A percentile compares a stretch with the other conserved stretches of the same genome.
These are phyloP conservation scores for Drosophila fulvimacula DNA, from an alignment of 2,888 invertebrate genomes.

Conservation along the genomic window DNA sequence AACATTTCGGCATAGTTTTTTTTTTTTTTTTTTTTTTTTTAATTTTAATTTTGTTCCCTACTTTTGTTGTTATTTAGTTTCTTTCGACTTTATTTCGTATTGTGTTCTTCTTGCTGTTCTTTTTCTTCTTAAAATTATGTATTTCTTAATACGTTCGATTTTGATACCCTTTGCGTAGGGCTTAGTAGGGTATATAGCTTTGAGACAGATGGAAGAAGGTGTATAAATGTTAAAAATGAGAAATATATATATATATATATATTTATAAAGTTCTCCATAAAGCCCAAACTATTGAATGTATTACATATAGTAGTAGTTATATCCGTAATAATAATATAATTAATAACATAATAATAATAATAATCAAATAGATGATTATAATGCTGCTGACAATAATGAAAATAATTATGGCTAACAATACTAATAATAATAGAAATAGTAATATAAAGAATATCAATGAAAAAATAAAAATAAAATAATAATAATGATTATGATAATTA, in stretches of 20 bases:
- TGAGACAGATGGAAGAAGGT: too few relatives aligned
- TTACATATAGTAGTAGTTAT: too few relatives aligned
- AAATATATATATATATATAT: too few relatives aligned
- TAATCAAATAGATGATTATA: too few relatives aligned
- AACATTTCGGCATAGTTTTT: slow-evolving; percentile 48
- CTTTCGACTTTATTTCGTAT: slow-evolving; percentile 8
- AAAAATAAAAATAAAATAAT: not conserved
- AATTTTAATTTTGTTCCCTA: slow-evolving; percentile 21
- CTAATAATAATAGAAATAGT: not conserved
- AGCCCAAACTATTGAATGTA: too few relatives aligned
- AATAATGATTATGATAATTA: too few relatives aligned
- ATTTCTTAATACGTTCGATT: slow-evolving; percentile 10
- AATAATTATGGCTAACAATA: not conserved
- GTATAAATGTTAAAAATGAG: too few relatives aligned
- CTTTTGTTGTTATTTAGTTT: slow-evolving; percentile 24
- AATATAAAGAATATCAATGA: too few relatives aligned
- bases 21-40: slow-evolving; percentile 18
- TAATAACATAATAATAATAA: too few relatives aligned
- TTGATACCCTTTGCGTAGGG: not conserved
- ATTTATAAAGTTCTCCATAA: too few relatives aligned
- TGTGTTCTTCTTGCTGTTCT: not conserved
- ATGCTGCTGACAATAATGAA: too few relatives aligned
- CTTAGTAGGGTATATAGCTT: not conserved
- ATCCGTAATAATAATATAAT: too few relatives aligned
- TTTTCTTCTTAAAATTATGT: slow-evolving; percentile 18